Evolutionary conservation across 2,113 vertebrate genomes (phyloP), one percentile per base, ranked within the genome.

Genomic region (Amphilophus citrinellus): DNA sequence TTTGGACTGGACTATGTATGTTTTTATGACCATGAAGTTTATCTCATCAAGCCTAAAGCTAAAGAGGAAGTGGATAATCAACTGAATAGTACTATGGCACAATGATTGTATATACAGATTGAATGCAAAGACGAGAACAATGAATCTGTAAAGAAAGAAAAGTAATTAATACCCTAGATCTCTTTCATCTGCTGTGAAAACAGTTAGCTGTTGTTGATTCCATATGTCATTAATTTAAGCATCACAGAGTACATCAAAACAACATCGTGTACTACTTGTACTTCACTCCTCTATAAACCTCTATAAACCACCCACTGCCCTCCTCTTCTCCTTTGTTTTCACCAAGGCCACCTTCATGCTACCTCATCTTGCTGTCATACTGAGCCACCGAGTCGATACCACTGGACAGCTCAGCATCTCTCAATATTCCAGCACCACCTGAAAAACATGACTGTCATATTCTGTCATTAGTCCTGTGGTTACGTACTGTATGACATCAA

Each of bases 321-420:
- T 88, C 83, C 80, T 84, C 85, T 61, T 32, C 60, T 59, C 44
- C 59, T 85, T 68, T 88, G 58, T 56, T 79, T 42, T 82, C 79
- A 83, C 84, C 57, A 80, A 65, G 59, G 53, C 88, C 84, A 76
- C 88, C 90, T 56, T 60, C 6, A 42, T 76, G 88, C 88, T 85
- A 85, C 76, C 87, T 93, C 91, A 90, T 85, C 84, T n/a, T n/a
- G 30, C 58, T 22, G 86, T 90, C 88, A 91, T 77, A 84, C 79
- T 39, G 32, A 86, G 85, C 82, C 91, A 80, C 89, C 71, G 81
- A 87, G 44, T 84, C 20, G 58, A 17, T 61, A 85, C 81, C 77
- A 35, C 82, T 71, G 60, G 22, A 89, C 76, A 83, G 79, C 82
- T 87, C 88, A 82, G 79, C 77, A 76, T 89, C 77, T 59, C 50